Conservation (phyloP, 2,113 vertebrate species). For the Ceyx margarethae region DNA sequence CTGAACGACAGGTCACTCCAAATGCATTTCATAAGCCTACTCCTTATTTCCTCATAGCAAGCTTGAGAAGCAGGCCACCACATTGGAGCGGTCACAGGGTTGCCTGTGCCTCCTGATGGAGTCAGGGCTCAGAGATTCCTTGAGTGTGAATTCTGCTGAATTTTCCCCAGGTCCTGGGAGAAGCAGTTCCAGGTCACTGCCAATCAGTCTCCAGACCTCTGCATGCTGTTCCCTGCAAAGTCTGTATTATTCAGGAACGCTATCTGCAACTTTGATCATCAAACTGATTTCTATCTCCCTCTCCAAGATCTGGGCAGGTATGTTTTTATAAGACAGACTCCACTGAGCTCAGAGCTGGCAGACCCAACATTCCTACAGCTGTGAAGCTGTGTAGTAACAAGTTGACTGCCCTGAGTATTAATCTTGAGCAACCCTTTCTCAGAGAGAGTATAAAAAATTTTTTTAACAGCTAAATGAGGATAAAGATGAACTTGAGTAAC, state of each 20-base stretch:
- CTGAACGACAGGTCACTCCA: not conserved
- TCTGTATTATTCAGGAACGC: not conserved
- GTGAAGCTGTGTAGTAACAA: not conserved
- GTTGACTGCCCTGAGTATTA: not conserved
- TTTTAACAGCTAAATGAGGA: not conserved
- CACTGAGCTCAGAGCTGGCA: not conserved
- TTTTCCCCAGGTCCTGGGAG: not conserved
- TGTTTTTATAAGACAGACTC: not conserved
- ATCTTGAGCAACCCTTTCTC: not conserved
- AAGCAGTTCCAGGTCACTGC: constrained; percentile 28
- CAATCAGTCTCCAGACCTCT: not conserved
- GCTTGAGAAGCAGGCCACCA: not conserved
- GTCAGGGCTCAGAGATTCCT: not conserved
- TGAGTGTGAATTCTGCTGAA: not conserved
- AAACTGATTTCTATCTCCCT: not conserved
- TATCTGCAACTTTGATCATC: not conserved
- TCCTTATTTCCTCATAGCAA: not conserved
- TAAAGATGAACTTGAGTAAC: not conserved
- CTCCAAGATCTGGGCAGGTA: not conserved
- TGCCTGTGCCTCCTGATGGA: not conserved
- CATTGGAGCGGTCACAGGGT: not conserved
- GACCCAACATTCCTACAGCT: not conserved
- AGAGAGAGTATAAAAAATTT: not conserved
- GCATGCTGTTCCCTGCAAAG: not conserved
- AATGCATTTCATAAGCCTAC: not conserved